phyloP scores from a whole-genome alignment of 92 coral and sea anemone species.

The Ricordea florida region DNA sequence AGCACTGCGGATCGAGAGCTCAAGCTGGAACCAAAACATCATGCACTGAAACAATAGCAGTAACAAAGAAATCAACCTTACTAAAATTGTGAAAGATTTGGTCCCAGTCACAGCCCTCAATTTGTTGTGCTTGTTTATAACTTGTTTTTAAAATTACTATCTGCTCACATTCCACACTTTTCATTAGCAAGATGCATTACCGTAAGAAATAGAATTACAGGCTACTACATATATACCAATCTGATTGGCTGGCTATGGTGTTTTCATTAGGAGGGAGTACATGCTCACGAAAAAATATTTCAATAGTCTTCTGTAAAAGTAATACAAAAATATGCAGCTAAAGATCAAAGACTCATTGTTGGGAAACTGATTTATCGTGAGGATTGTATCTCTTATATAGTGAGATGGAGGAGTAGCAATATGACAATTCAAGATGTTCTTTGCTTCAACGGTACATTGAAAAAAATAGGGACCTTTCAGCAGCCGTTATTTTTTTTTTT shows the following conservation, averaged over 20 bases:
- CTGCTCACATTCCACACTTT: constrained; percentile 11
- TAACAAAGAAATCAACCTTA: no score
- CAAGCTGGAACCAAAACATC: no score
- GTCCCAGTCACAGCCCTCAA: no score
- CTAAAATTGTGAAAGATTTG: no score
- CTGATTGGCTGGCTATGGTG: constrained; percentile 10
- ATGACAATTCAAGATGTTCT: neutral
- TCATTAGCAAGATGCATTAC: neutral
- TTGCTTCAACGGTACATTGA: neutral
- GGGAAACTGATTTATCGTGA: constrained; percentile 10
- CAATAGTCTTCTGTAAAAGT: neutral
- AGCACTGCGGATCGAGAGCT: no score
- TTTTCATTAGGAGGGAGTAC: constrained; percentile 1
- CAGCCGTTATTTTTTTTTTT: neutral
- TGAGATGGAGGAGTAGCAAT: constrained; percentile 3
- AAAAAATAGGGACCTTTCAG: neutral
- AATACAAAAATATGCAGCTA: neutral
- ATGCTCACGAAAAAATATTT: neutral
- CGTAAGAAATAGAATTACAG: neutral
- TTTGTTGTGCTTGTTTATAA: no score
- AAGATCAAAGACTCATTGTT: constrained; percentile 2
- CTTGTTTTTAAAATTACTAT: neutral
- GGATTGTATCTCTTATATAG: neutral
- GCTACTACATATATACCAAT: no score
- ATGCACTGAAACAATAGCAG: no score